Evolutionary conservation across 37 sponge, comb jelly and placozoan genomes (phyloP).

Genomic region (Axinella damicornis): DNA sequence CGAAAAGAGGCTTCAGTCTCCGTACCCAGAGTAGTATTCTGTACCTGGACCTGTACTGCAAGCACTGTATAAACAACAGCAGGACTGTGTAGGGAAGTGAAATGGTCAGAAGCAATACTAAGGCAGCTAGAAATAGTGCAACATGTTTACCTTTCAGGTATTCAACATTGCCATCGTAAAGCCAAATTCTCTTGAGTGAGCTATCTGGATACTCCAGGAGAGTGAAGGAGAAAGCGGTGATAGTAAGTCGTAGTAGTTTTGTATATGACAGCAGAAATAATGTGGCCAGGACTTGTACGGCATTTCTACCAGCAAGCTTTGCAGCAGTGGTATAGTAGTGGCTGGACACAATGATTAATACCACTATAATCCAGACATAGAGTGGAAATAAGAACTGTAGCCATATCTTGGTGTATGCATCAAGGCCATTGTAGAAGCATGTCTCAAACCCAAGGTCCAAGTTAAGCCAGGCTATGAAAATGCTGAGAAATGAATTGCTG

Average conservation of each 20-base stretch:
- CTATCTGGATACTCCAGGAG: background rate
- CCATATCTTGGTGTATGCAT: slow-evolving; percentile 7
- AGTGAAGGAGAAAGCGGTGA: slow-evolving; percentile 4
- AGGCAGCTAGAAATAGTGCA: background rate
- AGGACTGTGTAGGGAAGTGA: background rate
- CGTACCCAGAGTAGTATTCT: background rate
- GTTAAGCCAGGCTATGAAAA: slow-evolving; percentile 24
- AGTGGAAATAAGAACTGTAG: slow-evolving; percentile 6
- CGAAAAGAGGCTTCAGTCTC: background rate
- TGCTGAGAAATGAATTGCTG: background rate
- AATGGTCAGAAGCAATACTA: background rate
- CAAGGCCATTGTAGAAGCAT: slow-evolving; percentile 41
- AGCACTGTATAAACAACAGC: background rate
- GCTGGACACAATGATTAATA: background rate
- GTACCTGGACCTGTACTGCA: background rate
- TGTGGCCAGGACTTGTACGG: slow-evolving; percentile 15
- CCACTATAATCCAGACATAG: slow-evolving; percentile 13
- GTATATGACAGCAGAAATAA: slow-evolving; percentile 11
- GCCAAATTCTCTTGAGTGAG: slow-evolving; percentile 3
- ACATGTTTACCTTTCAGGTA: slow-evolving; percentile 11
- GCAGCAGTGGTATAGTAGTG: background rate
- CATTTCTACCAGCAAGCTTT: background rate
- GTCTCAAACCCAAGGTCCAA: slow-evolving; percentile 3
- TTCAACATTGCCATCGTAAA: slow-evolving; percentile 23
- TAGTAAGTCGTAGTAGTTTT: background rate